Conservation (phyloP, 2,888 invertebrate species). For the Amiota mariae region DNA sequence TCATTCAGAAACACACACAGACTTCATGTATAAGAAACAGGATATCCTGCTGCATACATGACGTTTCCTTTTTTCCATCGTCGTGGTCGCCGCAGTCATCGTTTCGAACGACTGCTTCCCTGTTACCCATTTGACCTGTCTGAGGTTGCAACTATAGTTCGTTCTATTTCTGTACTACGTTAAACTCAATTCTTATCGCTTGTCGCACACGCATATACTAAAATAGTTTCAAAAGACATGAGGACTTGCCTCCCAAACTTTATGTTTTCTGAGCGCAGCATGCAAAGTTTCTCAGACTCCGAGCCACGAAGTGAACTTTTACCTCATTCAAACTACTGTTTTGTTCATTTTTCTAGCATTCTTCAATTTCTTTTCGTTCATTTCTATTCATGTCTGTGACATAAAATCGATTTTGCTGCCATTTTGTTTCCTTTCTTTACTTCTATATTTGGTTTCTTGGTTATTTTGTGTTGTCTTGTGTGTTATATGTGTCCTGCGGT, state of each 20-base stretch:
- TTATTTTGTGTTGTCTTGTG: neutral
- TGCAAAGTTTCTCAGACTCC: conserved; percentile 57
- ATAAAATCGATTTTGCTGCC: conserved; percentile 61
- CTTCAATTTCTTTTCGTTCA: conserved; percentile 29
- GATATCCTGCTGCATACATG: conserved; percentile 54
- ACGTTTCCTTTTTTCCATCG: neutral
- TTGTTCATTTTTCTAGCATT: neutral
- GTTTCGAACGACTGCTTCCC: conserved; percentile 43
- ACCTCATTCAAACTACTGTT: conserved; percentile 45
- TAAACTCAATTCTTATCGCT: conserved; percentile 15
- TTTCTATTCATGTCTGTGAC: conserved; percentile 52
- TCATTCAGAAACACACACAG: too few species aligned
- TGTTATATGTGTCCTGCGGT: conserved; percentile 14
- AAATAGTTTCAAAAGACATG: neutral
- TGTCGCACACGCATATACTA: conserved; percentile 8
- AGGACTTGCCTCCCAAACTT: conserved; percentile 3
- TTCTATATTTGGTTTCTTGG: neutral
- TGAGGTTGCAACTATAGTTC: neutral
- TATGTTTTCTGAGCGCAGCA: conserved; percentile 36
- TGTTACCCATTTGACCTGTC: conserved; percentile 13
- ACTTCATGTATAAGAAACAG: conserved; percentile 36
- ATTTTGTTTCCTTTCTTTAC: conserved; percentile 22
- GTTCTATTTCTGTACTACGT: neutral
- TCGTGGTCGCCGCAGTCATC: conserved; percentile 44
- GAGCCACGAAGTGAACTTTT: conserved; percentile 46